Conservation (phyloP, 1,140 invertebrate genomes). For the Rhopalosiphum maidis region DNA sequence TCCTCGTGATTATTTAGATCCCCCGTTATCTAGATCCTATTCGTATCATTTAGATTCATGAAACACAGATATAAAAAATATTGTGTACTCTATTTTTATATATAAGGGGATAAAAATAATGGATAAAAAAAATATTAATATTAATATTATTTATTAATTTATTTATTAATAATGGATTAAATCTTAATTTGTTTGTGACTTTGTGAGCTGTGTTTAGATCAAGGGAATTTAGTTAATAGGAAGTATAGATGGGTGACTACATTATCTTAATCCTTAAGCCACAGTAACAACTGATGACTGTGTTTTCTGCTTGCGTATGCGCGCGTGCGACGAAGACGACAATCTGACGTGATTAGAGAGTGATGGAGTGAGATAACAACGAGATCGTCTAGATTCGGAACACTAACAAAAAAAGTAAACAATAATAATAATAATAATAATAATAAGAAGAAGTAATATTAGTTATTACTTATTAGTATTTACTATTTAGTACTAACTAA, state of each 20-base stretch:
- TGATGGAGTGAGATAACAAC: not conserved
- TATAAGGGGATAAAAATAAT: too few relatives aligned
- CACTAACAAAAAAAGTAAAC: slow-evolving; percentile 17
- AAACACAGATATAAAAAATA: too few relatives aligned
- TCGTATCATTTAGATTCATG: not conserved
- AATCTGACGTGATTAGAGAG: not conserved
- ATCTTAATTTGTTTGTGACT: too few relatives aligned
- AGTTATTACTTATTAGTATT: not conserved
- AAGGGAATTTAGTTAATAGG: not conserved
- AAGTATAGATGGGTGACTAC: not conserved
- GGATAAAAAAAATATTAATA: too few relatives aligned
- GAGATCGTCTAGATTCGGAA: not conserved
- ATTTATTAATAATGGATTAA: too few relatives aligned
- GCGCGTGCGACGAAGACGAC: not conserved
- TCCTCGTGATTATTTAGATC: not conserved
- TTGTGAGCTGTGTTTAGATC: too few relatives aligned
- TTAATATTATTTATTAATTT: too few relatives aligned
- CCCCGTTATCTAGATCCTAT: not conserved
- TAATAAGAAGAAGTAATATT: too few relatives aligned
- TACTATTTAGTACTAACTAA: not conserved
- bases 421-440: slow-evolving; percentile 12
- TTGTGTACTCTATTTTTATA: too few relatives aligned
- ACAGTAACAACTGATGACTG: not conserved
- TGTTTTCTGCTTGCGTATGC: not conserved
- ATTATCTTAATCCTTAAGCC: not conserved